Percentiles rank a stretch among this genome's conserved stretches.
Conservation (phyloP, 2,113 vertebrate species). For the human (Homo sapiens) region DNA sequence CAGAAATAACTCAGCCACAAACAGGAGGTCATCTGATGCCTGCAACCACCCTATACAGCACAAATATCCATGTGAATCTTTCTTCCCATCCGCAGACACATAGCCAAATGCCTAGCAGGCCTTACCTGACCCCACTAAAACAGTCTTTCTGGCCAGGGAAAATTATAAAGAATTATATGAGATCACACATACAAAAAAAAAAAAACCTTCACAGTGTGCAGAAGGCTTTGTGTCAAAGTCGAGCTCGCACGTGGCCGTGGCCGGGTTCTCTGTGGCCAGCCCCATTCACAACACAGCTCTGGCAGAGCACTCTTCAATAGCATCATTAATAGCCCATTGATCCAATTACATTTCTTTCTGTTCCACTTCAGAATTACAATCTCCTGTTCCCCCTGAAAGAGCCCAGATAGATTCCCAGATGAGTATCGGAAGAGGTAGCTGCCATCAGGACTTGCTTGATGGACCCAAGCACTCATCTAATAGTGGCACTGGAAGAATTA, state of each 20-base stretch:
- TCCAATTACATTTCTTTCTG: slow-evolving; percentile 84
- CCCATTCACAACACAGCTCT: neutral
- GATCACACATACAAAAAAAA: neutral
- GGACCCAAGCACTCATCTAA: slow-evolving; percentile 76
- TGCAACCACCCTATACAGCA: neutral
- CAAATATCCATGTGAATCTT: neutral
- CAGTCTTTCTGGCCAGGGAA: neutral
- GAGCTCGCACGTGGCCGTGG: neutral
- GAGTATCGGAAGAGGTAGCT: slow-evolving; percentile 68
- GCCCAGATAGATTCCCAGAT: slow-evolving; percentile 79
- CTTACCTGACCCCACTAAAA: neutral
- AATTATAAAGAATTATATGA: neutral
- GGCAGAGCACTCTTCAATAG: slow-evolving; percentile 82
- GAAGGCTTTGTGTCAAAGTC: neutral
- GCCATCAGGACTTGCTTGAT: slow-evolving; percentile 65
- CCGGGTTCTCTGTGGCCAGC: neutral
- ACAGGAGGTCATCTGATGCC: neutral
- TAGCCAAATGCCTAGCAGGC: neutral
- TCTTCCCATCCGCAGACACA: neutral
- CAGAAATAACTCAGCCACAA: neutral
- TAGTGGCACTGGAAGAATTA: slow-evolving; percentile 75
- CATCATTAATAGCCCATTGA: slow-evolving; percentile 84
- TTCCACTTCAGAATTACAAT: slow-evolving; percentile 85
- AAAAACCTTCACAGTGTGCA: neutral
- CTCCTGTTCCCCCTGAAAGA: slow-evolving; percentile 66